Conservation (phyloP, 2,888 invertebrate species). For the Lasius fuliginosus region DNA sequence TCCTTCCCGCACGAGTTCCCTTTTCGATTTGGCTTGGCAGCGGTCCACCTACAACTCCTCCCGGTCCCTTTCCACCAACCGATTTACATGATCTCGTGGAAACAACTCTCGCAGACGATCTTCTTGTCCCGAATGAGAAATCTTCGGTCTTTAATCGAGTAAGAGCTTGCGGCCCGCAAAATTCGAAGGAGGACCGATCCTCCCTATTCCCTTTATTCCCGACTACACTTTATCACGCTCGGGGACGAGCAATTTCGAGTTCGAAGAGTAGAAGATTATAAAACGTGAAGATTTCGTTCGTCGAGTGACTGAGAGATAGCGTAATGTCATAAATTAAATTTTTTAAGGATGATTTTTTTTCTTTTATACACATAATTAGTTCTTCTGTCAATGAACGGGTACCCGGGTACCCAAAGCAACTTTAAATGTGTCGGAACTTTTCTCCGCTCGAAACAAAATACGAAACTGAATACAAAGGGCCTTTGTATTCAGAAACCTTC, state of each 20-base stretch:
- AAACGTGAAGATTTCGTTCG: not conserved
- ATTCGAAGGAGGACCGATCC: conserved; percentile 25
- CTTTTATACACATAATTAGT: too few species aligned
- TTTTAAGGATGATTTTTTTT: not conserved
- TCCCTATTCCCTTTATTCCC: not conserved
- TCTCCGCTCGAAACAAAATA: too few species aligned
- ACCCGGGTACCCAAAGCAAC: too few species aligned
- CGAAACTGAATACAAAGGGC: too few species aligned
- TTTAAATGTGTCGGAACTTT: too few species aligned
- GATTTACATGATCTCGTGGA: conserved; percentile 71
- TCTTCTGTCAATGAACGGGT: too few species aligned
- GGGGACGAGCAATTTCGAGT: not conserved
- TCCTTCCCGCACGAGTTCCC: conserved; percentile 60
- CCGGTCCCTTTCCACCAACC: conserved; percentile 6
- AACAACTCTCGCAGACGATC: conserved; percentile 66
- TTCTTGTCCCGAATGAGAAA: conserved; percentile 51
- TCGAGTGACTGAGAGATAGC: too few species aligned
- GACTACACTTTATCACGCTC: not conserved
- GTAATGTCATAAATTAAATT: not conserved
- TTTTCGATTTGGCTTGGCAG: conserved; percentile 70
- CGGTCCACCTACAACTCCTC: conserved; percentile 50
- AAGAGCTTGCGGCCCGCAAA: conserved; percentile 33
- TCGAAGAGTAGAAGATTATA: conserved; percentile 1
- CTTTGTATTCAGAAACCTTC: too few species aligned
- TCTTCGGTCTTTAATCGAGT: conserved; percentile 53